These are phyloP conservation scores for Drosophila melanosoma DNA, from an alignment of 2,888 invertebrate species.

Conservation along the genomic window DNA sequence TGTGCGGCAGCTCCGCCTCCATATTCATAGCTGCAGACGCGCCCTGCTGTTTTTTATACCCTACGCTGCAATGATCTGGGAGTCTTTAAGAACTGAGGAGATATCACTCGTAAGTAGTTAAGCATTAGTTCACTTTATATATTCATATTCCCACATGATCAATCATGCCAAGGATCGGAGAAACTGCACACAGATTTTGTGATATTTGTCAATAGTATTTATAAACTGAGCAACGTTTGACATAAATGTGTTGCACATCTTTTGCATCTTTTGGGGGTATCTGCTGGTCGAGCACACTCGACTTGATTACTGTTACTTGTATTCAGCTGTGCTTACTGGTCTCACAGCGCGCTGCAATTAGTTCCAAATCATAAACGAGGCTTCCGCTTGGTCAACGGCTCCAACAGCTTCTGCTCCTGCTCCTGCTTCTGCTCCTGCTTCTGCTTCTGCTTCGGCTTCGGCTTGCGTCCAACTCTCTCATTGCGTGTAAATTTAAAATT, in stretches of 20 bases:
- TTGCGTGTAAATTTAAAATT: constrained; percentile 77
- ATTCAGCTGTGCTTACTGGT: constrained; percentile 59
- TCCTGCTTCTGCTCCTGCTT: background rate
- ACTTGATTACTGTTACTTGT: background rate
- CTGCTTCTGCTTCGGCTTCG: background rate
- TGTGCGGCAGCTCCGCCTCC: background rate
- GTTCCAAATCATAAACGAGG: constrained; percentile 78
- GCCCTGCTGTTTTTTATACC: constrained; percentile 22
- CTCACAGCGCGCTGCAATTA: constrained; percentile 69
- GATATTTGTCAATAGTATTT: background rate
- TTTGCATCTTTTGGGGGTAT: background rate
- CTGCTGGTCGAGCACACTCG: background rate
- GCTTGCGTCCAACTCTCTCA: constrained; percentile 4
- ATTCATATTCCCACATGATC: accelerated
- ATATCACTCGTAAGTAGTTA: background rate
- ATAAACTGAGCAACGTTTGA: background rate
- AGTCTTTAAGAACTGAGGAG: background rate
- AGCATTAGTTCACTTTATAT: background rate
- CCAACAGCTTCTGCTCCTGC: constrained; percentile 8
- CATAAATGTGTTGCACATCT: too few species aligned
- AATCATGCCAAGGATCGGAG: background rate
- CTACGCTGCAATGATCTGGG: background rate
- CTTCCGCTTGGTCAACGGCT: constrained; percentile 62
- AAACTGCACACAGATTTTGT: background rate
- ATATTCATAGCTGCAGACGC: constrained; percentile 1